These are phyloP conservation scores for Montifringilla adamsi DNA, from an alignment of 2,113 vertebrate genomes.

Conservation along the genomic window DNA sequence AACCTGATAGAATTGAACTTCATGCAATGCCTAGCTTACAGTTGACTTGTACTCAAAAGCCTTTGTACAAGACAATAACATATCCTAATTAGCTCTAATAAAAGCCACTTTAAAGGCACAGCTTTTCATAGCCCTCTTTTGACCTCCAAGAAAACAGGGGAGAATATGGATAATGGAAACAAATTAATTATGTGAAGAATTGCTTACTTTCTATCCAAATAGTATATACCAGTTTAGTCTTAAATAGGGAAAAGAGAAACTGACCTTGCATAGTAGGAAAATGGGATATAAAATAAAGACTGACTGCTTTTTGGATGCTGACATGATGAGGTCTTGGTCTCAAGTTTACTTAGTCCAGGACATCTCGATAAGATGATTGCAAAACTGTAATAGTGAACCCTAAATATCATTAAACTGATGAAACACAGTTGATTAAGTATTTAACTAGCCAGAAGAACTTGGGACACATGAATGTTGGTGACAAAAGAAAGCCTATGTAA, in stretches of 20 bases:
- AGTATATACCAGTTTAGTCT: background rate
- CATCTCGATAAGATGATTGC: background rate
- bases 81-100: background rate
- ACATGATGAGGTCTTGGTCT: fast-evolving
- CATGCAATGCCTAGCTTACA: background rate
- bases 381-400: background rate
- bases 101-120: background rate
- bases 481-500: background rate
- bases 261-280: background rate
- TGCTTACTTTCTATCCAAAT: background rate
- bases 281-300: background rate
- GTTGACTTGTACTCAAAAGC: background rate
- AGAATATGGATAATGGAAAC: background rate
- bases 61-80: background rate
- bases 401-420: background rate
- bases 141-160: background rate
- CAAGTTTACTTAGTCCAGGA: background rate
- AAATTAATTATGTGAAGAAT: background rate
- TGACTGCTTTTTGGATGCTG: background rate
- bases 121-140: background rate
- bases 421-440: background rate
- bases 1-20: background rate
- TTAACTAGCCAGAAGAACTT: background rate
- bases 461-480: background rate
- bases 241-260: background rate